Percentiles rank a stretch among this genome's conserved stretches.
Evolutionary conservation across 2,888 invertebrate genomes (phyloP).

Genomic region (Cybosia mesomella): DNA sequence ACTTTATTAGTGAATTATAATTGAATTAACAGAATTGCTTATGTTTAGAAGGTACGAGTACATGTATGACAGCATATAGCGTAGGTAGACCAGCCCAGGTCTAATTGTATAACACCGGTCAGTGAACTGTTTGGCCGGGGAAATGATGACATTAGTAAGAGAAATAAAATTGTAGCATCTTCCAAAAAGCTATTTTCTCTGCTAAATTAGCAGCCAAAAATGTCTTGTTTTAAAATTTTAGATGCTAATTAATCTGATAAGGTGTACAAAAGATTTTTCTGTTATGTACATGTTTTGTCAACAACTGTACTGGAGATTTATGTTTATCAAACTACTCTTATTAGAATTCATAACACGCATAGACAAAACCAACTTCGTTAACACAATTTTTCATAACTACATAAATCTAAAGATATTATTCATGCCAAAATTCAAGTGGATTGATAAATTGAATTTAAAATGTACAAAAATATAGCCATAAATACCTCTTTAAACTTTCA

Average conservation of each 20-base stretch:
- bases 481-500: neutral
- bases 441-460: neutral
- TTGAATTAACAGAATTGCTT: constrained; percentile 8
- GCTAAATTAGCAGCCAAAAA: constrained; percentile 15
- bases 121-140: constrained; percentile 37
- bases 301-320: neutral
- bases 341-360: neutral
- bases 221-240: constrained; percentile 11
- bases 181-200: constrained; percentile 5
- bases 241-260: neutral
- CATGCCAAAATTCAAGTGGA: neutral
- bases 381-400: neutral
- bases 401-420: neutral
- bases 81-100: constrained; percentile 31
- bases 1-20: constrained; percentile 18
- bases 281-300: constrained; percentile 7
- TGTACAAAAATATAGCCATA: neutral
- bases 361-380: neutral
- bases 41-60: constrained; percentile 10
- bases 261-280: constrained; percentile 12
- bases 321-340: constrained; percentile 1
- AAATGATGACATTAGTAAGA: constrained; percentile 1
- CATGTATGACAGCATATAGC: constrained; percentile 20
- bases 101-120: constrained; percentile 48
- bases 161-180: neutral